Base-by-base conservation (phyloP, 2,888 invertebrate species). In the Drosophila hawaiiensis region DNA sequence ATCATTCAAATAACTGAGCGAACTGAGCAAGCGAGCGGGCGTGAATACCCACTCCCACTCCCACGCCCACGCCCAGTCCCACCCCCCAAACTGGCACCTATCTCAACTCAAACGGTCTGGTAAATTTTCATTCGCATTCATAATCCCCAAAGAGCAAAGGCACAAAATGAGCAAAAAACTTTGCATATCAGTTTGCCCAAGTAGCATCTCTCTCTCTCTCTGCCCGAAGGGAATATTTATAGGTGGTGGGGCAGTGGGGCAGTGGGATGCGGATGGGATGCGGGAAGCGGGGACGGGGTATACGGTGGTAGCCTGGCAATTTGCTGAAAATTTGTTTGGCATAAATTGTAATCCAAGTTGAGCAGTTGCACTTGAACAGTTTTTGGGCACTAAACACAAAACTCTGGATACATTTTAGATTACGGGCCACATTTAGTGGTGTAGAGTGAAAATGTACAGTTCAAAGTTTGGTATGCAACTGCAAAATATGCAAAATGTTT, bases 311-410 rank as follows among this genome's bases (percentile, higher is more conserved):
- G 62, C 50, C 60, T 52, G 68, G 77, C 78, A 78, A 78, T 78
- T 78, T 80, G 78, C 28, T 72, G 62, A 47, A 76, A 78, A 78
- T 76, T 76, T 76, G 77, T 72, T 78, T 78, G 78, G 81, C 78
- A 78, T 66, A 80, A 83, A 71, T 66, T 84, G 82, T 87, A 76
- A 87, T 82, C 73, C 76, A 82, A 83, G 85, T 87, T 84, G 76
- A 82, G 82, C 84, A 83, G 68, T 87, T 87, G 79, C 73, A 87
- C 62, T 87, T 73, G 67, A 84, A 84, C 83, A 87, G 78, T 86
- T 80, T 72, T 62, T 43, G 76, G 63, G 60, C 75, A 75, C 64
- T 58, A 79, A 79, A 79, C 66, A 71, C 66, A 65, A 68, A 69
- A 60, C 72, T 76, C 52, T 56, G 53, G 41, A 62, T 67, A 78